Evolutionary conservation across 2,888 invertebrate genomes (phyloP).

Genomic region (Stenodera caucasica): DNA sequence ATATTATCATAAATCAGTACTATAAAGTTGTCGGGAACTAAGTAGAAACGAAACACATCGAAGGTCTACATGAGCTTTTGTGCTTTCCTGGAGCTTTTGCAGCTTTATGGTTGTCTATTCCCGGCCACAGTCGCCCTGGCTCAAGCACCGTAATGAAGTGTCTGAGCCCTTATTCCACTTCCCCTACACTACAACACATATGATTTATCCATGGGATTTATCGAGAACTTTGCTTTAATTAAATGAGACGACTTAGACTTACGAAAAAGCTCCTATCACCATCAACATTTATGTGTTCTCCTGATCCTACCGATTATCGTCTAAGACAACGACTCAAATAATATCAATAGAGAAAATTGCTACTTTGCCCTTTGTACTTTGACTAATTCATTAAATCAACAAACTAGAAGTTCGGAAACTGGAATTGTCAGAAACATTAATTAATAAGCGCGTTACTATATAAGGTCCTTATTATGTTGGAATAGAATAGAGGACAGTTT

Average conservation of each 20-base stretch:
- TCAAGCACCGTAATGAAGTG: constrained; percentile 45
- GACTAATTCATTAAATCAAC: too few relatives aligned
- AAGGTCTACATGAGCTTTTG: constrained; percentile 46
- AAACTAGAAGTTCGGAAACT: too few relatives aligned
- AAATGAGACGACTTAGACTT: constrained; percentile 20
- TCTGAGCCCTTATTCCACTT: constrained; percentile 37
- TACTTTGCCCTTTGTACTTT: too few relatives aligned
- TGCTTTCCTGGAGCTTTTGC: constrained; percentile 48
- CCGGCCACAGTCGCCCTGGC: constrained; percentile 42
- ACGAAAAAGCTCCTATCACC: constrained; percentile 7
- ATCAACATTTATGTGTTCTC: constrained; percentile 27
- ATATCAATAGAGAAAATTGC: too few relatives aligned
- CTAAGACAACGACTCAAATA: too few relatives aligned
- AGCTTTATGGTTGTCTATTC: constrained; percentile 47
- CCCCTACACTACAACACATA: constrained; percentile 28
- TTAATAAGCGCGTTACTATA: too few relatives aligned
- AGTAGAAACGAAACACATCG: constrained; percentile 45
- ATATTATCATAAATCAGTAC: constrained; percentile 49
- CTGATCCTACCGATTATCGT: too few relatives aligned
- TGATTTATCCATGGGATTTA: constrained; percentile 28
- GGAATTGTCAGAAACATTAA: too few relatives aligned
- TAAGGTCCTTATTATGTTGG: too few relatives aligned
- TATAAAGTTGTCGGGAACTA: constrained; percentile 44
- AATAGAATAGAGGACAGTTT: constrained; percentile 44
- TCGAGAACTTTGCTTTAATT: constrained; percentile 27